Base-by-base conservation (phyloP, 2,888 invertebrate genomes). In the Cryptophagus acutangulus region DNA sequence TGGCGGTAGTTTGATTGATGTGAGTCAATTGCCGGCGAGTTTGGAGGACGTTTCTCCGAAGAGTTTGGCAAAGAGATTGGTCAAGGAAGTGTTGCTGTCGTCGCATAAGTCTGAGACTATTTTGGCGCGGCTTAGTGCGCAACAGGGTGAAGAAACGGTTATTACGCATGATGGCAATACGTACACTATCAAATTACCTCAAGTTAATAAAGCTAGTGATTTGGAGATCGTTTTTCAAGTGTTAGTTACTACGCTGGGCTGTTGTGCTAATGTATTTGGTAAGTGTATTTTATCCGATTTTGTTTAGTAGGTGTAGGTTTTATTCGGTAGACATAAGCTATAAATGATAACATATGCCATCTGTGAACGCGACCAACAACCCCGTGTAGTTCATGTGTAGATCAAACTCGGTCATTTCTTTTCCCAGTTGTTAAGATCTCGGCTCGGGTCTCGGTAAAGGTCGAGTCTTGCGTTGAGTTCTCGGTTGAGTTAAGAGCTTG, bases 101-200 rank as follows among this genome's bases (percentile, higher is more conserved):
- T 64, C 69, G 4, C 62, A 58, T 36, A 68, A 70, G 45, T 54
- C 66, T 2, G 69, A 69, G 41, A 63, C 59, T 2, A 57, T 69
- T 25, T 41, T 69, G 40, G 62, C 65, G 2, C 51, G 67, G 39
- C 43, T 69, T 25, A 62, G 61, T 4, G 54, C 58, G 12, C 40
- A 66, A 17, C 46, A 63, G 10, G 66, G 69, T 1, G 69, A 70
- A 31, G 69, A 70, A 49, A 59, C 65, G 46, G 66, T 61, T 2
- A 63, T 71, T 9, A 58, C 63, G 13, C 63, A 67, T 25, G 61
- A 55, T 10, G 66, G 66, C 3, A 75, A 73, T 51, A 74, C 68
- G 34, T 77, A 76, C 49, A 68, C 75, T 14, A 74, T 79, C 2
- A 78, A 78, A 64, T 69, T 79, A 42, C 78, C 79, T 10, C 65